Base-by-base conservation (phyloP, 2,888 invertebrate species). In the Ischnus inquisitorius region DNA sequence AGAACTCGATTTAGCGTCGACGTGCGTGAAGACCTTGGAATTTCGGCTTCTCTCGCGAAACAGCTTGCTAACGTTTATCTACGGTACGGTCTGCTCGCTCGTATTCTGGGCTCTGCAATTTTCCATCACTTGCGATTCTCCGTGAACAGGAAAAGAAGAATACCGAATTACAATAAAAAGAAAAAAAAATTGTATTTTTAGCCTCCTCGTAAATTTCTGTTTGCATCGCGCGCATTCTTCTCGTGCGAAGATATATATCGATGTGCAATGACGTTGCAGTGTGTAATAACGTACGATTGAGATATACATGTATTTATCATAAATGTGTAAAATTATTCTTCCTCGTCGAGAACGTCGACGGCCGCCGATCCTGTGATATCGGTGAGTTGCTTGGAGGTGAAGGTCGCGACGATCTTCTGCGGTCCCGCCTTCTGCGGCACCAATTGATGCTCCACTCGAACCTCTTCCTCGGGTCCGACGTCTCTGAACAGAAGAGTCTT, bases 351-450 rank as follows among this genome's bases (percentile, higher is more conserved):
- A 1, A 96, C 96, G 75, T 96, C 95, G 1, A 95, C 94, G 64
- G 94, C 94, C 22, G 95, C 95, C 0, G 96, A 95, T 48, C 97
- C 97, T 5, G 94, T 95, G 83, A 97, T 95, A 89, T 97, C 97
- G 77, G 95, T 94, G 10, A 97, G 94, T 90, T 97, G 95, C 39
- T 93, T 95, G 0, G 97, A 96, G 68, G 95, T 95, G 93, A 97
- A 97, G 12, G 96, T 96, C 0, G 96, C 96, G 12, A 97, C 95
- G 78, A 97, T 94, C 89, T 95, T 96, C 83, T 96, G 95, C 75
- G 95, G 95, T 3, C 97, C 97, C 0, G 94, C 88, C 92, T 95
- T 95, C 94, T 95, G 95, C 0, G 96, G 96, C 14, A 95, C 94
- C 28, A 97, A 94, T 0, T 95, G 95, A 51, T 96, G 93, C 76